Percentiles rank a stretch among this genome's conserved stretches.
These are phyloP conservation scores for Bradynema listronoti DNA, from an alignment of 1,140 invertebrate species.

Conservation along the genomic window DNA sequence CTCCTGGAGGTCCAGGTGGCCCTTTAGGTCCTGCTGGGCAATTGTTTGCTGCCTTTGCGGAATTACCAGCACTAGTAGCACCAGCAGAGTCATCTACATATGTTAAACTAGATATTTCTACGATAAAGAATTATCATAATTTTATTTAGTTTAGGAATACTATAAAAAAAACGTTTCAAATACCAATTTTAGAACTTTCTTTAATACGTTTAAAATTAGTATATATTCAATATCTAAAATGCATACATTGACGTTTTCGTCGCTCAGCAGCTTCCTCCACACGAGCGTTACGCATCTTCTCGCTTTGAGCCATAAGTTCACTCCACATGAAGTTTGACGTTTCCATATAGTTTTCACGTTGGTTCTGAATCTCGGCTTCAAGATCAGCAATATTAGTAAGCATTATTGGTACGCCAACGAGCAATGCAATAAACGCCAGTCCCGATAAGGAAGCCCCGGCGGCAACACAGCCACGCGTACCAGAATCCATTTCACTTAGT, in stretches of 20 bases:
- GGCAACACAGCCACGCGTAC: slow-evolving; percentile 1
- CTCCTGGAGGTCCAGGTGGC: slow-evolving; percentile 4
- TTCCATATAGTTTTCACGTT: slow-evolving; percentile 26
- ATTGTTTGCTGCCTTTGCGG: neutral
- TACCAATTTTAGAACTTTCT: neutral
- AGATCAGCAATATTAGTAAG: slow-evolving; percentile 31
- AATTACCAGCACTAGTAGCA: too few species aligned
- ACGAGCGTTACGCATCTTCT: slow-evolving; percentile 13
- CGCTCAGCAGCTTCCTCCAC: neutral
- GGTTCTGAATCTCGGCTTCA: slow-evolving; percentile 19
- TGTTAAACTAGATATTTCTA: too few species aligned
- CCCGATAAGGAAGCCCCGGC: slow-evolving; percentile 2
- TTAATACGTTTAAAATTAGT: neutral
- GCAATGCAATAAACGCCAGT: slow-evolving; percentile 13
- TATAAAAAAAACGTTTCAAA: neutral
- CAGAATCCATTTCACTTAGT: slow-evolving; percentile 12
- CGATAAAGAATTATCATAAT: too few species aligned
- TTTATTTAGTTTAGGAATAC: neutral
- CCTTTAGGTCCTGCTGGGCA: slow-evolving; percentile 1
- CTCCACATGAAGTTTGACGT: slow-evolving; percentile 38
- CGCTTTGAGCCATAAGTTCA: slow-evolving; percentile 30
- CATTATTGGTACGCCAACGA: slow-evolving; percentile 32
- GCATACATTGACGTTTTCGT: slow-evolving; percentile 27
- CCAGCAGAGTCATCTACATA: too few species aligned
- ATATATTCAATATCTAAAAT: neutral